phyloP scores from a whole-genome alignment of 2,113 vertebrate genomes.

The Pipra filicauda region DNA sequence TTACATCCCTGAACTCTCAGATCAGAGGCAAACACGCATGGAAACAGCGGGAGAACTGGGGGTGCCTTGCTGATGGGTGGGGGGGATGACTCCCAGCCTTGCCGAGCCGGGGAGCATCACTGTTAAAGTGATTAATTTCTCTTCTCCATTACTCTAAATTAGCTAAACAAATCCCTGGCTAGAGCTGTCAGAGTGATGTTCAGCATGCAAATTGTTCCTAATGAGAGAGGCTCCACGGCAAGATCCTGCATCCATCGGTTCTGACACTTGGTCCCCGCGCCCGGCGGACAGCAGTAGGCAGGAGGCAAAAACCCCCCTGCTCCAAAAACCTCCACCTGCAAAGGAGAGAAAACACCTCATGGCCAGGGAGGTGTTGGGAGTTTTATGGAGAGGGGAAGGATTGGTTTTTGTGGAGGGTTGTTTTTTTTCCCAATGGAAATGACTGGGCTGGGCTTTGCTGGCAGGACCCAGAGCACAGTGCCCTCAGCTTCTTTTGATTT shows the following conservation, averaged over 20 bases:
- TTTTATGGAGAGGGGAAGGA: neutral
- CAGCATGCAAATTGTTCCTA: slow-evolving; percentile 71
- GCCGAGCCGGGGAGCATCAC: neutral
- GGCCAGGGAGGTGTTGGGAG: neutral
- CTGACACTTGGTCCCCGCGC: neutral
- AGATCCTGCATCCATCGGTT: slow-evolving; percentile 40
- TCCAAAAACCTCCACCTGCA: neutral
- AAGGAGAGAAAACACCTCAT: neutral
- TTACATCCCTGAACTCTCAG: neutral
- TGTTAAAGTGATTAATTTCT: slow-evolving; percentile 70
- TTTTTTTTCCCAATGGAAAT: neutral
- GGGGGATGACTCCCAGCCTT: neutral
- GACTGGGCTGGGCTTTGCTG: neutral
- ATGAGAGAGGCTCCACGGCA: slow-evolving; percentile 58
- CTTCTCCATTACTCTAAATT: slow-evolving; percentile 72
- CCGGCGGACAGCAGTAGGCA: neutral
- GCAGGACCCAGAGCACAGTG: neutral
- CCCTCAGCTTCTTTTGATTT: neutral
- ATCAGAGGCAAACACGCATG: accelerated
- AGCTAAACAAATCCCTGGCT: slow-evolving; percentile 74
- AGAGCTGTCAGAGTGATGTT: slow-evolving; percentile 68
- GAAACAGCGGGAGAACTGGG: neutral
- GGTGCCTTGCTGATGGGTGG: neutral
- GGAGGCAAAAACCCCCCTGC: neutral
- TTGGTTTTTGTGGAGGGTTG: neutral